Evolutionary conservation across 2,113 vertebrate species (phyloP), one percentile per base, ranked within the genome.

Genomic region (Chroicocephalus ridibundus): DNA sequence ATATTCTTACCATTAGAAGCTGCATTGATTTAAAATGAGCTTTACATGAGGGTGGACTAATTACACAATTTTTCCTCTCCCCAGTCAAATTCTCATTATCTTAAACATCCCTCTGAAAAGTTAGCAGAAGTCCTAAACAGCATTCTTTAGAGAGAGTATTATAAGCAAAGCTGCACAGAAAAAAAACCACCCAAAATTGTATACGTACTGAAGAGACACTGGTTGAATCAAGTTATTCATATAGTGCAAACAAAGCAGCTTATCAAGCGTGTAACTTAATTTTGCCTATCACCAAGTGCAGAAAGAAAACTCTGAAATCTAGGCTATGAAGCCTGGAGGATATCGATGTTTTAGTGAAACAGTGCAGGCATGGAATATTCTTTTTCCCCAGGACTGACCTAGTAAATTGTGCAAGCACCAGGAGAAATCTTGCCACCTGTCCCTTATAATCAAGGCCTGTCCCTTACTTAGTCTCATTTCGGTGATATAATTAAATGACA

Each of bases 341-440:
- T 88, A 92, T 93, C 60, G 21, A 13, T 81, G 31, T 94, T 91
- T 93, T 71, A 96, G 68, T 27, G 64, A 91, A 93, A 66, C 51
- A 90, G 27, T 5, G 4, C 84, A 91, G 87, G 82, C 87, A 60
- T 93, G 82, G 75, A 91, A 93, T 96, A 54, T 90, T 97, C 69
- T 91, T 93, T 94, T 94, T 91, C 86, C 89, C 66, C 55, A 96
- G 82, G 90, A 75, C 68, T 84, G 31, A 93, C 74, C 86, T 97
- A 95, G 77, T 90, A 89, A 97, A 95, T 57, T 79, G 86, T 95
- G 82, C 27, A 54, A 74, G 86, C 91, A 86, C 78, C 94, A 94
- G 93, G 93, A 91, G 97, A 96, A 95, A 71, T 89, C 88, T 93
- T 78, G 91, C 94, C 97, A 84, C 94, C 77, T 86, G 74, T 95